Evolutionary conservation across 2,113 vertebrate genomes (phyloP), one percentile per base, ranked within the genome.

Genomic region (Cephalopterus ornatus): DNA sequence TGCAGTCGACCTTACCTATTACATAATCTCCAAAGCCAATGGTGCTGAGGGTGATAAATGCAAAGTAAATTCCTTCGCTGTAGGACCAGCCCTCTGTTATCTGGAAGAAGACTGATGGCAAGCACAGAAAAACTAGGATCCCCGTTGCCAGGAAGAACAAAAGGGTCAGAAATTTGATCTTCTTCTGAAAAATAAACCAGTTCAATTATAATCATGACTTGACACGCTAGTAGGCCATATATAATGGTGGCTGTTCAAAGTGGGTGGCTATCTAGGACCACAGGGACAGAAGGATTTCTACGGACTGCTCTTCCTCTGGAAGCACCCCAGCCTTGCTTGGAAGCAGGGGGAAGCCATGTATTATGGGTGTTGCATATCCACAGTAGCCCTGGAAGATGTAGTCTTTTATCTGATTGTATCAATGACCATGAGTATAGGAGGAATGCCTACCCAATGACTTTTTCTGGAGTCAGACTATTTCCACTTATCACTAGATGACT

Each of bases 21-120:
- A 98, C 95, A 56, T 97, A 98, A 94, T 98, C 98, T 83, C 97
- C 98, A 92, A 98, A 98, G 46, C 97, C 98, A 94, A 98, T 97
- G 83, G 97, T 98, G 92, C 97, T 98, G 61, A 98, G 96, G 23
- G 97, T 98, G 88, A 98, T 95, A 75, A 98, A 98, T 26, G 97
- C 95, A 93, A 98, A 98, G 72, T 98, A 98, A 79, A 98, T 89
- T 63, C 97, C 97, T 97, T 98, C 97, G 0, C 92, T 95, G 33
- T 98, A 98, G 42, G 95, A 94, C 98, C 97, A 98, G 32, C 93
- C 87, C 59, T 98, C 97, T 67, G 78, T 92, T 50, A 79, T 65
- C 52, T 87, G 96, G 92, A 98, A 98, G 81, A 98, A 71, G 28
- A 97, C 11, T 15, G 97, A 90, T 20, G 98, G 97, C 80, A 98